Evolutionary conservation across 2,797 vertebrate genomes (phyloP), one percentile per base, ranked within the genome.

Genomic region (Protosalanx chinensis): DNA sequence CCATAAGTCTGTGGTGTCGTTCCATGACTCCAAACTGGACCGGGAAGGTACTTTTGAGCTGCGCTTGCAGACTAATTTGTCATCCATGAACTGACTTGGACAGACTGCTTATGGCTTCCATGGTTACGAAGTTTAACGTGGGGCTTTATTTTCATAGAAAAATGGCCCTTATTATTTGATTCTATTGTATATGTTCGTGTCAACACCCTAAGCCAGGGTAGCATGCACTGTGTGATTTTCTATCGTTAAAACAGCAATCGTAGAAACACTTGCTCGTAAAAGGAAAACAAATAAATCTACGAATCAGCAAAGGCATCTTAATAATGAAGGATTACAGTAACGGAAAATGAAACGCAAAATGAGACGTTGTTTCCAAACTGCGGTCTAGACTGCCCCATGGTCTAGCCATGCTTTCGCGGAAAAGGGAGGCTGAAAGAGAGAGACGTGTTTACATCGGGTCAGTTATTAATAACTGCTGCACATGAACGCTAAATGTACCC

Each of bases 401-500:
- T 72, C 65, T 63, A 68, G 81, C 79, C 72, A 67, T 77, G 73
- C 68, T 85, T 77, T 76, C 76, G 67, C 71, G 70, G 71, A 85
- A 76, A 77, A 75, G 69, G 76, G 72, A 78, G 79, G 74, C 65
- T 27, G 35, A 78, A 67, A 79, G 51, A 81, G 81, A 81, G 81
- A 86, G 83, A 88, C 72, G 30, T 68, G 58, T 78, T 59, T 72
- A 33, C 51, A 81, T 70, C 63, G 20, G 72, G 64, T 67, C 70
- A 75, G 67, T 64, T 1, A 49, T 76, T 84, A 83, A 88, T 87
- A 73, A 72, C 77, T 79, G 66, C 76, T 68, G 62, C 85, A 91
- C 84, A 81, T 82, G 81, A 77, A 71, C 71, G 32, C 33, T 64
- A 68, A 79, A 68, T 49, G 83, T 46, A 61, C 27, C 53, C 73